Base-by-base conservation (phyloP, 2,113 vertebrate species). In the Tetraodon nigroviridis region DNA sequence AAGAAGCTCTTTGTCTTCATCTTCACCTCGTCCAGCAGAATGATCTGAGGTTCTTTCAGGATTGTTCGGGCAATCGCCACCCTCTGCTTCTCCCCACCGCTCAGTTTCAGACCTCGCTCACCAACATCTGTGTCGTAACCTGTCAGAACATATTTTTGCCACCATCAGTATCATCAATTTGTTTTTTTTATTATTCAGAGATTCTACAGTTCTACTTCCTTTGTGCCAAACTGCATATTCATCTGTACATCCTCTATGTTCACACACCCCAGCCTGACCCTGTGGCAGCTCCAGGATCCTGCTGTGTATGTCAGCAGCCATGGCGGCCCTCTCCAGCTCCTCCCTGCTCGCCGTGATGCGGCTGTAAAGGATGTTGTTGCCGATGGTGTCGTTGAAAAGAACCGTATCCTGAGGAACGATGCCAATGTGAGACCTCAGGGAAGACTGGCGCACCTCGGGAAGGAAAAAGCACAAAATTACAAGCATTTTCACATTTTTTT, bases 361-460 rank as follows among this genome's bases (percentile, higher is more conserved):
- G 24, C 95, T 93, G 0, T 95, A 95, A 64, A 92, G 92, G 78
- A 96, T 95, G 58, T 97, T 97, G 88, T 95, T 92, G 51, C 87
- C 76, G 0, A 96, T 92, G 63, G 88, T 94, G 81, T 94, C 90
- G 0, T 96, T 95, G 84, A 97, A 97, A 59, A 97, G 91, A 24
- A 96, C 93, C 0, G 93, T 96, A 64, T 97, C 95, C 81, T 96
- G 94, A 13, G 94, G 94, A 59, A 96, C 95, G 6, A 96, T 94
- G 15, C 94, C 93, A 0, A 95, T 92, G 79, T 89, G 90, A 13
- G 91, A 85, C 0, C 94, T 92, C 24, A 95, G 87, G 0, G 94
- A 94, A 0, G 65, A 79, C 87, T 93, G 93, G 55, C 84, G 92
- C 49, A 94, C 94, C 94, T 97, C 73, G 11, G 51, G 7, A 55